Evolutionary conservation across 2,888 invertebrate species (phyloP), one percentile per base, ranked within the genome.

Genomic region (Urechis unicinctus): DNA sequence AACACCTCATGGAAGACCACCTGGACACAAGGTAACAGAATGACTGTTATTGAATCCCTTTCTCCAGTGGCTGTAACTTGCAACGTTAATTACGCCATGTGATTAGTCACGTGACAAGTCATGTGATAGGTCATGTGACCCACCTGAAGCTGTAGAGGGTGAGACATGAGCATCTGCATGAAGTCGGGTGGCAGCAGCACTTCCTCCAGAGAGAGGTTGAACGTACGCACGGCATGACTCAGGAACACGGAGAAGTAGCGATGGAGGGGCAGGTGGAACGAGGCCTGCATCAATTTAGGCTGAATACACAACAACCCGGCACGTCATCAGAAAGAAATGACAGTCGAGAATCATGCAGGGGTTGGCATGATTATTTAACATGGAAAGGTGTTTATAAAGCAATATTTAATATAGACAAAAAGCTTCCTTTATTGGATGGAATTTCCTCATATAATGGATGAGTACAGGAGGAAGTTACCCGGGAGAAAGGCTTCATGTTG

Each of bases 201-300:
- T 69, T 89, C 88, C 60, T 84, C 82, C 36, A 93, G 83, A 42
- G 84, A 82, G 67, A 89, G 83, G 9, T 73, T 76, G 63, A 88
- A 89, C 82, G 90, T 86, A 75, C 68, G 64, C 6, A 74, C 67
- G 24, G 68, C 70, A 75, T 91, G 90, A 77, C 91, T 86, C 68
- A 90, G 82, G 74, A 91, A 89, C 21, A 88, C 87, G 0, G 91
- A 87, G 75, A 93, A 85, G 81, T 95, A 94, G 53, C 97, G 89
- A 82, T 97, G 96, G 67, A 97, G 84, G 24, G 96, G 96, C 72
- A 95, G 85, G 82, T 97, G 96, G 83, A 97, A 97, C 51, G 94
- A 92, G 59, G 94, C 88, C 82, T 92, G 89, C 50, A 73, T 60
- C 1, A 70, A 68, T 52, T 73, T 72, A 1, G 73, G 71, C 76